These are phyloP conservation scores for Cichladusa arquata DNA, from an alignment of 2,113 vertebrate species.

Conservation along the genomic window DNA sequence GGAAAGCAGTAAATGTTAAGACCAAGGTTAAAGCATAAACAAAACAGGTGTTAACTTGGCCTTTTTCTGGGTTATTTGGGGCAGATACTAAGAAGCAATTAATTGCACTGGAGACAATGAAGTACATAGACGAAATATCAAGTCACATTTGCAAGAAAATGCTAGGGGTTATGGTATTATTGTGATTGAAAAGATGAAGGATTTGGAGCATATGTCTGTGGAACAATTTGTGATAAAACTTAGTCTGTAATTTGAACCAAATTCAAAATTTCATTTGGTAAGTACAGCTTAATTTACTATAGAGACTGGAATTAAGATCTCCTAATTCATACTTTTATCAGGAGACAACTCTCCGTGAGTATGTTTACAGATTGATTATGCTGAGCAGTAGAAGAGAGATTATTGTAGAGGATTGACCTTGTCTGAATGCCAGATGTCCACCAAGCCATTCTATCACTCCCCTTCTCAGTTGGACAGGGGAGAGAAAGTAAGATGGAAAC, in stretches of 20 bases:
- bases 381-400: background rate
- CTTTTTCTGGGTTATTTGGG: background rate
- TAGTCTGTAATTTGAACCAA: background rate
- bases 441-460: background rate
- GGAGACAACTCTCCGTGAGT: background rate
- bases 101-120: background rate
- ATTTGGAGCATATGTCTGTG: background rate
- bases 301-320: background rate
- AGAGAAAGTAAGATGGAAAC: background rate
- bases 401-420: background rate
- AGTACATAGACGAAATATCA: background rate
- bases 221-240: background rate
- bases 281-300: background rate
- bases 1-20: background rate
- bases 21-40: constrained; percentile 12
- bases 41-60: background rate
- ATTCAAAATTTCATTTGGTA: background rate
- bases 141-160: background rate
- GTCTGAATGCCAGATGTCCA: background rate
- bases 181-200: background rate
- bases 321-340: background rate
- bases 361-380: background rate
- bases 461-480: fast-evolving
- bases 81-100: background rate
- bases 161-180: background rate